Conservation (phyloP, 1,140 invertebrate genomes). For the Alviniconcha marisindica region DNA sequence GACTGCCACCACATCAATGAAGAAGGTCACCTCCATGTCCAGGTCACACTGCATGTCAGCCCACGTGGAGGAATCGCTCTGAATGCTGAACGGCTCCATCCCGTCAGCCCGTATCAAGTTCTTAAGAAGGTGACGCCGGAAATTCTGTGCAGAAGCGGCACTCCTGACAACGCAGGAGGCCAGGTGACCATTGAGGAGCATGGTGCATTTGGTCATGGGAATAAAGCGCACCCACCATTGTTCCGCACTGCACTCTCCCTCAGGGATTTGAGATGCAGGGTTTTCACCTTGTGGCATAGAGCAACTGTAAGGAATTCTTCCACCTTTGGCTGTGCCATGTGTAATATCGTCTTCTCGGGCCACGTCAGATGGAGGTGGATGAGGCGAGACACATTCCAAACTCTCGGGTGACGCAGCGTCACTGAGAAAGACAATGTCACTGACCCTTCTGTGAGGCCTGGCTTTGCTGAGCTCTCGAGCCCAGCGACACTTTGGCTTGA, state of each 20-base stretch:
- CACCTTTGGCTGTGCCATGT: no score
- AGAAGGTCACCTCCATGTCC: slow-evolving; percentile 41
- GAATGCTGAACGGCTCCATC: no score
- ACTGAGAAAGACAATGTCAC: background rate
- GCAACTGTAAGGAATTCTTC: no score
- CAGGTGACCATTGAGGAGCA: background rate
- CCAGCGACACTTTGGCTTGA: no score
- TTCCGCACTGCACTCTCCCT: background rate
- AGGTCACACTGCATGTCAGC: no score
- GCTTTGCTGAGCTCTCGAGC: background rate
- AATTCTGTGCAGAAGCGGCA: background rate
- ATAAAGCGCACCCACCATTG: background rate
- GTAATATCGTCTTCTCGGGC: no score
- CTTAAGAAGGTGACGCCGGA: background rate
- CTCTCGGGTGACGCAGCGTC: background rate
- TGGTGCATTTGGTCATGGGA: background rate
- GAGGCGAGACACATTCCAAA: no score
- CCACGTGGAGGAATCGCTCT: no score
- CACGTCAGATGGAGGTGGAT: no score
- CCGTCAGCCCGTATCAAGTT: background rate
- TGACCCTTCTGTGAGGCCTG: background rate
- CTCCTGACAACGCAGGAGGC: background rate
- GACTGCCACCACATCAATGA: slow-evolving; percentile 56
- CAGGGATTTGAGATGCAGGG: background rate
- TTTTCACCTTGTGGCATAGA: background rate